phyloP scores from a whole-genome alignment of 2,888 invertebrate genomes.

The Lottia scabra region DNA sequence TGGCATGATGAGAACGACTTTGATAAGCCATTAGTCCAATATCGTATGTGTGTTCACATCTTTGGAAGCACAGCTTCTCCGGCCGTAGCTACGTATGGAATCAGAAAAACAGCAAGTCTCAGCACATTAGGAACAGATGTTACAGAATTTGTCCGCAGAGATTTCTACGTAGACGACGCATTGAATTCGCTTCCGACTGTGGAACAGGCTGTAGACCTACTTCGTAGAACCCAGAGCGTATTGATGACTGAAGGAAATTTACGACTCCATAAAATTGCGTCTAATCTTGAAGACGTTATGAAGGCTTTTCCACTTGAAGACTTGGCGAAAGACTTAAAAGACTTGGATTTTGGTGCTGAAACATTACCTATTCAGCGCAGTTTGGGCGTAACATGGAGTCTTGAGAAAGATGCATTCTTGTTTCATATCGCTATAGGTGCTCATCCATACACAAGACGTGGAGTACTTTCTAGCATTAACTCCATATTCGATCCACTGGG shows the following conservation, averaged over 20 bases:
- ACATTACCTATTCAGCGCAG: conserved; percentile 15
- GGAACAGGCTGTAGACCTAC: conserved; percentile 9
- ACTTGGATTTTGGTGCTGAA: conserved; percentile 11
- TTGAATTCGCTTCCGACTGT: not conserved
- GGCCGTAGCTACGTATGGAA: conserved; percentile 26
- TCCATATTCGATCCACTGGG: conserved; percentile 25
- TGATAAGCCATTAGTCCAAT: conserved; percentile 14
- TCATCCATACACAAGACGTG: conserved; percentile 22
- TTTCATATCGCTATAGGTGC: not conserved
- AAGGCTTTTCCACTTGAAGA: conserved; percentile 13
- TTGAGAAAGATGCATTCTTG: conserved; percentile 9
- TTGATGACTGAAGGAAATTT: conserved; percentile 18
- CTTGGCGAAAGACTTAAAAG: conserved; percentile 14
- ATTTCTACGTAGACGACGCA: conserved; percentile 8
- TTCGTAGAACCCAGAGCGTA: conserved; percentile 7
- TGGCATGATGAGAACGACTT: conserved; percentile 20
- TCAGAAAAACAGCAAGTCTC: conserved; percentile 13
- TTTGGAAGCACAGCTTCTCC: conserved; percentile 34
- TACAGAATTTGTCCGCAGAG: not conserved
- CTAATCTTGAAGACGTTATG: conserved; percentile 23
- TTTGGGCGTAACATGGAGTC: conserved; percentile 17
- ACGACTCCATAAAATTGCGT: conserved; percentile 27
- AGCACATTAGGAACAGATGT: not conserved
- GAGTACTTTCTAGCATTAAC: conserved; percentile 22
- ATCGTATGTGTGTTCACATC: conserved; percentile 33